A percentile compares a stretch with the other conserved stretches of the same genome.
phyloP scores from a whole-genome alignment of 1,140 invertebrate species.

The Calephelis nemesis region DNA sequence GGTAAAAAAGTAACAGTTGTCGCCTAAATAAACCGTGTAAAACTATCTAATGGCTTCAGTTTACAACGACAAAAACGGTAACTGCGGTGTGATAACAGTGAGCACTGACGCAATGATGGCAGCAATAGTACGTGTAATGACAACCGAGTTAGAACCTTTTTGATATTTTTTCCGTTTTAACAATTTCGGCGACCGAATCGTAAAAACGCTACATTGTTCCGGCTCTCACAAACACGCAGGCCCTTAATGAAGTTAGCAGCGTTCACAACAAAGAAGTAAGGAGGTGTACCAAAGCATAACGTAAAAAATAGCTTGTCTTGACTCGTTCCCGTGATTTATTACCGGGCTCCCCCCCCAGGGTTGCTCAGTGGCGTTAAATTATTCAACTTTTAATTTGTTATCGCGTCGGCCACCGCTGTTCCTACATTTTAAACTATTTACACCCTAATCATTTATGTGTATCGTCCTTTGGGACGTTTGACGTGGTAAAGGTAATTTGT shows the following conservation, averaged over 20 bases:
- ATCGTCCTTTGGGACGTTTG: constrained; percentile 41
- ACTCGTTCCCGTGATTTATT: constrained; percentile 69
- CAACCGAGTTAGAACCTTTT: not conserved
- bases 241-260: constrained; percentile 62
- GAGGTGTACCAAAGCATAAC: constrained; percentile 72
- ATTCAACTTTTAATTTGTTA: constrained; percentile 79
- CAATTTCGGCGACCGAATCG: not conserved
- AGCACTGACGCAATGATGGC: too few relatives aligned
- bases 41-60: too few relatives aligned
- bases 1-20: too few relatives aligned
- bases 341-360: constrained; percentile 54
- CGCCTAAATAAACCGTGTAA: too few relatives aligned
- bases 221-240: constrained; percentile 47
- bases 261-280: constrained; percentile 56
- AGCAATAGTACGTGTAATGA: too few relatives aligned
- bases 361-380: constrained; percentile 73
- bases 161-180: not conserved
- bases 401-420: constrained; percentile 64
- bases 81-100: too few relatives aligned
- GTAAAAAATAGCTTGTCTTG: constrained; percentile 71
- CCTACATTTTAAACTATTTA: constrained; percentile 73
- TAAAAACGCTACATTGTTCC: constrained; percentile 46
- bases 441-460: constrained; percentile 66
- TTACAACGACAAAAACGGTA: too few relatives aligned
- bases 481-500: constrained; percentile 45